Evolutionary conservation across 2,888 invertebrate species (phyloP).

Genomic region (Tortrix viridana): DNA sequence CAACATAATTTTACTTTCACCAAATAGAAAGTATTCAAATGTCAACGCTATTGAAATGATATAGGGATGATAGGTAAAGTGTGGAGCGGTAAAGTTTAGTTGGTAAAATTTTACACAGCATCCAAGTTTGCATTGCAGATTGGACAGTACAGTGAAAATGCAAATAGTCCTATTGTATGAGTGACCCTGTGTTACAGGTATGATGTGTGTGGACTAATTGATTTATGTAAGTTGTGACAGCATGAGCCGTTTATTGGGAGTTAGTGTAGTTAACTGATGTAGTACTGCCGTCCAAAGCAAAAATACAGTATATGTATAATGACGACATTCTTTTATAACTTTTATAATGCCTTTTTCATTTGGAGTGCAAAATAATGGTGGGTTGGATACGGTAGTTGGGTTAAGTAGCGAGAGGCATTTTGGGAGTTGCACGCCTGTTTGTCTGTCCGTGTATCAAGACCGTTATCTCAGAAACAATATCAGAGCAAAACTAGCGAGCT

Average conservation of each 20-base stretch:
- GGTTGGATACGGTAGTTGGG: no score
- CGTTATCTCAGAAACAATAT: no score
- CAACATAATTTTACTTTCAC: slow-evolving; percentile 38
- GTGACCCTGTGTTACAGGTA: slow-evolving; percentile 49
- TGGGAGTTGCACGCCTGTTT: no score
- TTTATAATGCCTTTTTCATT: no score
- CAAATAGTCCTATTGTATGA: slow-evolving; percentile 64
- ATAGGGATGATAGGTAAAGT: slow-evolving; percentile 35
- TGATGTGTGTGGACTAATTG: slow-evolving; percentile 42
- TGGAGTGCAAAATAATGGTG: no score
- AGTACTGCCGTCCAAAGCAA: no score
- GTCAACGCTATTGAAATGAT: slow-evolving; percentile 11
- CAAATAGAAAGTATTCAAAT: slow-evolving; percentile 14
- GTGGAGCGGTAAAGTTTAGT: slow-evolving; percentile 39
- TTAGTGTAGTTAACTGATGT: no score
- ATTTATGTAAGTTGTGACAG: slow-evolving; percentile 31
- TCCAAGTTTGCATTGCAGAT: slow-evolving; percentile 76
- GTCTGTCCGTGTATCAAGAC: no score
- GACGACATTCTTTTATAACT: no score
- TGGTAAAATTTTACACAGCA: slow-evolving; percentile 61
- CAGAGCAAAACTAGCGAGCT: no score
- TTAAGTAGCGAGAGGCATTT: no score
- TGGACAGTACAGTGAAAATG: slow-evolving; percentile 74
- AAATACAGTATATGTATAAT: no score
- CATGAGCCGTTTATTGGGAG: neutral